These are phyloP conservation scores for Callipepla californica DNA, from an alignment of 2,113 vertebrate species.

Conservation along the genomic window DNA sequence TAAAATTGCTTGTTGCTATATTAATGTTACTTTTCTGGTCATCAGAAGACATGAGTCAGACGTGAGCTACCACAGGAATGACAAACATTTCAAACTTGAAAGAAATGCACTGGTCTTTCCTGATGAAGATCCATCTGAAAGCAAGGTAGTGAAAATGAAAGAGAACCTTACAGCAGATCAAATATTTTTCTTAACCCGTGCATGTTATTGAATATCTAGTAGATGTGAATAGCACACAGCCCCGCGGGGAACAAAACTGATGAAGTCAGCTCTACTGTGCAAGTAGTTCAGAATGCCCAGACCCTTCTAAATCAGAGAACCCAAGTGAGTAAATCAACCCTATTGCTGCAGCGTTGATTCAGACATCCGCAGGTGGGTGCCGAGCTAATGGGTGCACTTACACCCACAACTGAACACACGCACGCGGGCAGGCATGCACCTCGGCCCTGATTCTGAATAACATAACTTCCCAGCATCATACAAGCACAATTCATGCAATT, in stretches of 20 bases:
- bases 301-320: background rate
- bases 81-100: slow-evolving; percentile 17
- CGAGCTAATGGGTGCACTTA: background rate
- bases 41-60: slow-evolving; percentile 42
- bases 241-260: background rate
- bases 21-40: background rate
- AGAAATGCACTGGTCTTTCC: background rate
- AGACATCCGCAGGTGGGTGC: background rate
- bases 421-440: background rate
- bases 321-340: background rate
- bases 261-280: fast-evolving
- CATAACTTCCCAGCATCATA: background rate
- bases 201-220: background rate
- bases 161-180: background rate
- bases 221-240: background rate
- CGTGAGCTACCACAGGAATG: slow-evolving; percentile 22
- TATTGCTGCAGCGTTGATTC: background rate
- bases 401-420: background rate
- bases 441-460: background rate
- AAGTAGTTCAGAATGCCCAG: background rate
- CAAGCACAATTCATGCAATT: background rate
- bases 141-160: background rate
- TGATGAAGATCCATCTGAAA: background rate
- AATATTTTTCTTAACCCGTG: background rate
- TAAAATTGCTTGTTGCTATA: slow-evolving; percentile 45